Evolutionary conservation across 2,113 vertebrate species (phyloP).

Genomic region (Paedocypris sp.): DNA sequence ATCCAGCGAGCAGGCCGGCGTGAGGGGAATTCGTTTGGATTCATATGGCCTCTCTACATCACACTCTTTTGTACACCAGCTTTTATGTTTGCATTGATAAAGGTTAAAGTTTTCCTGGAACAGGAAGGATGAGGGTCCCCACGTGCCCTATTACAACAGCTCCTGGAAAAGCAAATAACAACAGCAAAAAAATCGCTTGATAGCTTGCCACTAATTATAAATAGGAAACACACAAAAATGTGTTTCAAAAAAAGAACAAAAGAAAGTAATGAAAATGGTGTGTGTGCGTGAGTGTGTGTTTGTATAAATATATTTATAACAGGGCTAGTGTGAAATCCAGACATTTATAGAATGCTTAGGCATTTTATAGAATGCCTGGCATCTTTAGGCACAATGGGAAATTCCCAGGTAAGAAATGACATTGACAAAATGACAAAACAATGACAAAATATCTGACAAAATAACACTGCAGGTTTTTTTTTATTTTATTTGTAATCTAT

Average conservation of each 20-base stretch:
- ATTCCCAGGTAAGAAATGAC: too few relatives aligned
- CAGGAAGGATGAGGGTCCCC: constrained; percentile 23
- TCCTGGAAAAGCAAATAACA: constrained; percentile 24
- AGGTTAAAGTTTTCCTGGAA: constrained; percentile 34
- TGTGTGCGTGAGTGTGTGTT: background rate
- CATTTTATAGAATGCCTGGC: too few relatives aligned
- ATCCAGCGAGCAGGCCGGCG: background rate
- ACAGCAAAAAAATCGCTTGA: constrained; percentile 8
- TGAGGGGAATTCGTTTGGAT: background rate
- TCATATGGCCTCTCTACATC: background rate
- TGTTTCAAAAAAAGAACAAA: background rate
- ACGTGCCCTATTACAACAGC: constrained; percentile 35
- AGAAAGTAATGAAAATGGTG: too few relatives aligned
- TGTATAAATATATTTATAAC: too few relatives aligned
- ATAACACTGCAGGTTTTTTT: too few relatives aligned
- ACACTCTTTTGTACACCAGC: background rate
- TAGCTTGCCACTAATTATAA: constrained; percentile 26
- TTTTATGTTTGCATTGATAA: constrained; percentile 30
- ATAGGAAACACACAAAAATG: background rate
- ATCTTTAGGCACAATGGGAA: too few relatives aligned
- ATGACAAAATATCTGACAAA: too few relatives aligned
- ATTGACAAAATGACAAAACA: too few relatives aligned
- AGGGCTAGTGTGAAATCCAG: too few relatives aligned
- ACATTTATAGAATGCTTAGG: too few relatives aligned
- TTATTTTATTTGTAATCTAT: too few relatives aligned